These are phyloP conservation scores for Leptarthrus brevirostris DNA, from an alignment of 2,888 invertebrate species.

Conservation along the genomic window DNA sequence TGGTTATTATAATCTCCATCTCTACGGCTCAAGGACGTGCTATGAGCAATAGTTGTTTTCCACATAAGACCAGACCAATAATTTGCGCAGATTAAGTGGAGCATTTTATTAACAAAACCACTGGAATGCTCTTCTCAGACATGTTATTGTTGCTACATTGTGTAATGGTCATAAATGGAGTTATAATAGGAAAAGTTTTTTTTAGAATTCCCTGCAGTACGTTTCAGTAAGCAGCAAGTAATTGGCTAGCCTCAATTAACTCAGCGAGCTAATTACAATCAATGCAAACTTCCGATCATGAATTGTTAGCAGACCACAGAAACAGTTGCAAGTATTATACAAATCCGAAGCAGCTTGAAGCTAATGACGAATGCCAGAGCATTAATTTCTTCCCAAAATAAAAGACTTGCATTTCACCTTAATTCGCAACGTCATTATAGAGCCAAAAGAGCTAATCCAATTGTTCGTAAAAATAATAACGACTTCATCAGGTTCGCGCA, in stretches of 20 bases:
- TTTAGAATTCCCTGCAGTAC: neutral
- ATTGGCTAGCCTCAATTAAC: slow-evolving; percentile 4
- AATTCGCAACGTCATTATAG: neutral
- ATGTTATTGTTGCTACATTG: neutral
- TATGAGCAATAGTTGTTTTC: neutral
- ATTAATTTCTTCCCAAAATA: slow-evolving; percentile 11
- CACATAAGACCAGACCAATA: neutral
- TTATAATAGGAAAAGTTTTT: neutral
- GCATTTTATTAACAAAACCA: neutral
- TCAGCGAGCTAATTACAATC: slow-evolving; percentile 4
- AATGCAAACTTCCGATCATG: slow-evolving; percentile 16
- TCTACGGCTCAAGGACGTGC: neutral
- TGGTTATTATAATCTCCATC: neutral
- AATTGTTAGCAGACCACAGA: neutral
- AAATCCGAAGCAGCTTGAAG: neutral
- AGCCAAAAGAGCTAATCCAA: neutral
- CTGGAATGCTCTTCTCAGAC: neutral
- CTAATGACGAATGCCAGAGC: slow-evolving; percentile 5
- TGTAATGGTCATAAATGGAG: neutral
- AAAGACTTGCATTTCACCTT: neutral
- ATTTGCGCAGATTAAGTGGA: neutral
- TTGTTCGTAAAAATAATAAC: slow-evolving; percentile 17
- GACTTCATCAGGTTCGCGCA: neutral
- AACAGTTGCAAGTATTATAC: neutral
- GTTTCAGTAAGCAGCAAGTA: neutral